Evolutionary conservation across 2,888 invertebrate species (phyloP).

Genomic region (Pachliopta kotzebuea): DNA sequence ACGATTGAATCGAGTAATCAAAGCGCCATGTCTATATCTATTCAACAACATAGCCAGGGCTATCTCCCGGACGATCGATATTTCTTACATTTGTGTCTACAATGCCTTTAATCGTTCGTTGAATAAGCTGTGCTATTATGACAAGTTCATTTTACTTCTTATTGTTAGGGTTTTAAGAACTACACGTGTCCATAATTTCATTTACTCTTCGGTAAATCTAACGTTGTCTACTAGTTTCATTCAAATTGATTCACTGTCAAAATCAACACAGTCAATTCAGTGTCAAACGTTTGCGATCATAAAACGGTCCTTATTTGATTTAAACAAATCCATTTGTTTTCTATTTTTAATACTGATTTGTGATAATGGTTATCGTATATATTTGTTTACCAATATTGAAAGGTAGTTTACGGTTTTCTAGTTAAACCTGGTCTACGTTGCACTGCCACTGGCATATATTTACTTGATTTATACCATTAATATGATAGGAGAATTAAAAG

Average conservation of each 20-base stretch:
- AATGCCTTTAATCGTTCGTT: slow-evolving; percentile 44
- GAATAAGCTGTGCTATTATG: slow-evolving; percentile 31
- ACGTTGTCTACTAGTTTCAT: slow-evolving; percentile 46
- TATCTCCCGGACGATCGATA: slow-evolving; percentile 73
- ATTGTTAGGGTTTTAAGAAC: slow-evolving; percentile 28
- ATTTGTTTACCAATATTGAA: no score
- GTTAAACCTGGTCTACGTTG: neutral
- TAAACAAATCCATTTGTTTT: slow-evolving; percentile 21
- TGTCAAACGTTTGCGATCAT: slow-evolving; percentile 68
- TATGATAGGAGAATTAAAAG: no score
- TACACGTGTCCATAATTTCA: neutral
- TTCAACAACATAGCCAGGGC: slow-evolving; percentile 67
- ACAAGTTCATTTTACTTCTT: slow-evolving; percentile 41
- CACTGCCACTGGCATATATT: neutral
- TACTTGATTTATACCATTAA: no score
- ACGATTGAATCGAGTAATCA: slow-evolving; percentile 76
- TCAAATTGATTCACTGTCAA: slow-evolving; percentile 73
- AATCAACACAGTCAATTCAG: slow-evolving; percentile 65
- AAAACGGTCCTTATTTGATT: slow-evolving; percentile 56
- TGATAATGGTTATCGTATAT: neutral
- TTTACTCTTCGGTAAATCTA: slow-evolving; percentile 25
- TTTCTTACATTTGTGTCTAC: slow-evolving; percentile 67
- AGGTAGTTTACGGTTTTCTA: neutral
- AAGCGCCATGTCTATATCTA: slow-evolving; percentile 75
- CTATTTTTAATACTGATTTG: slow-evolving; percentile 5